phyloP scores from a whole-genome alignment of 2,888 invertebrate genomes.

The Amblyjoppa fuscipennis region DNA sequence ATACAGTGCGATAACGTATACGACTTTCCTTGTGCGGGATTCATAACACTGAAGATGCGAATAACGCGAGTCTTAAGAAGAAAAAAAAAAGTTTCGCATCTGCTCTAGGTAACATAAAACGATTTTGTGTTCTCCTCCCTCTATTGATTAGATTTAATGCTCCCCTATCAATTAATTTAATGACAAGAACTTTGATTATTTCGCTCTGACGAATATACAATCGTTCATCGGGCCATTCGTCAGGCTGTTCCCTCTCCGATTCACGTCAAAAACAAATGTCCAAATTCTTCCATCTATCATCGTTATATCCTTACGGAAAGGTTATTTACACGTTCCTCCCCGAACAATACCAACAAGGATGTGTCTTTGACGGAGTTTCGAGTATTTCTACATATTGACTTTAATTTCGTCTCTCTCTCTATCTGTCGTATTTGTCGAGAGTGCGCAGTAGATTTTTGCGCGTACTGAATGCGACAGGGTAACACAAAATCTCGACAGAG shows the following conservation, averaged over 20 bases:
- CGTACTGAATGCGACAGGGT: slow-evolving; percentile 3
- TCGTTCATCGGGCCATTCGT: neutral
- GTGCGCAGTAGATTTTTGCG: neutral
- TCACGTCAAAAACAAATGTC: neutral
- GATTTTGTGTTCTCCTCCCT: neutral
- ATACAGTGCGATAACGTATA: neutral
- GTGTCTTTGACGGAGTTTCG: neutral
- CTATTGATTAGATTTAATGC: neutral
- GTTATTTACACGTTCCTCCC: neutral
- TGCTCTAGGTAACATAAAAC: neutral
- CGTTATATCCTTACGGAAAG: neutral
- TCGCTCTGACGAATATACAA: neutral
- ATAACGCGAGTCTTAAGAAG: neutral
- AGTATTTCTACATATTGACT: neutral
- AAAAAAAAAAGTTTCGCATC: neutral
- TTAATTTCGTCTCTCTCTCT: too few relatives aligned
- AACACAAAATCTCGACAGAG: neutral
- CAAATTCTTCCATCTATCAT: neutral
- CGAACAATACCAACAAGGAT: neutral
- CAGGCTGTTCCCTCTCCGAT: neutral
- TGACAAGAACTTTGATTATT: neutral
- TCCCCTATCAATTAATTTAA: neutral
- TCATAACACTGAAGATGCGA: neutral
- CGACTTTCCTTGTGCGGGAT: neutral
- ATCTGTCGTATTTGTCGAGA: neutral